Evolutionary conservation across 2,113 vertebrate genomes (phyloP).

Genomic region (Hipposideros armiger): DNA sequence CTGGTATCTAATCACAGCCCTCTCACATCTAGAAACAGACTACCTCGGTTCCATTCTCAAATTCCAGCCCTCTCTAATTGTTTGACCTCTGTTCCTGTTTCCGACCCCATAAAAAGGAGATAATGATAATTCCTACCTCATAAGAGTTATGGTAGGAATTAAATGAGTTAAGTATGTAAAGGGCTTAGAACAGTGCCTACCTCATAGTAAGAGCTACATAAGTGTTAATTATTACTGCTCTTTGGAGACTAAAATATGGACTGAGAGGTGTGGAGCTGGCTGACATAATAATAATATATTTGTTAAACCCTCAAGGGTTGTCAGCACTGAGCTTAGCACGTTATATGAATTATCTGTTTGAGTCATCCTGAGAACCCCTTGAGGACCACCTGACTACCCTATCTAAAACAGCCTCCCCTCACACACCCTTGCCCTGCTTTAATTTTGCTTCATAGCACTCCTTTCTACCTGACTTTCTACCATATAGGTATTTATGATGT

Average conservation of each 20-base stretch:
- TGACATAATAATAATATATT: conserved; percentile 13
- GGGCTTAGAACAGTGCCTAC: conserved; percentile 16
- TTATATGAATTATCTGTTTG: background rate
- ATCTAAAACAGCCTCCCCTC: background rate
- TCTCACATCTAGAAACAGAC: background rate
- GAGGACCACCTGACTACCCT: background rate
- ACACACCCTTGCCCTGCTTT: background rate
- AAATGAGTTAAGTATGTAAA: conserved; percentile 40
- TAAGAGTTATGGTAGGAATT: conserved; percentile 46
- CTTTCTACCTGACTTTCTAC: background rate
- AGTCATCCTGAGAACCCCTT: conserved; percentile 30
- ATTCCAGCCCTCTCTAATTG: conserved; percentile 22
- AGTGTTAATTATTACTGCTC: conserved; percentile 48
- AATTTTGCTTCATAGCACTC: conserved; percentile 13
- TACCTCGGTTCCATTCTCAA: background rate
- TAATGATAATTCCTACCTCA: background rate
- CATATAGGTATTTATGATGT: background rate
- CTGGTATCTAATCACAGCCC: conserved; percentile 41
- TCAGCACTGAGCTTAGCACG: conserved; percentile 13
- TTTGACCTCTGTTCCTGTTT: conserved; percentile 28
- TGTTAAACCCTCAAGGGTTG: conserved; percentile 40
- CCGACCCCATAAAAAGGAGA: background rate
- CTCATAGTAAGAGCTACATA: conserved; percentile 9
- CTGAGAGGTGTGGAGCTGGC: background rate
- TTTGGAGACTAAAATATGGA: conserved; percentile 49